Conservation (phyloP, 2,888 invertebrate species). For the Germaria angustata region DNA sequence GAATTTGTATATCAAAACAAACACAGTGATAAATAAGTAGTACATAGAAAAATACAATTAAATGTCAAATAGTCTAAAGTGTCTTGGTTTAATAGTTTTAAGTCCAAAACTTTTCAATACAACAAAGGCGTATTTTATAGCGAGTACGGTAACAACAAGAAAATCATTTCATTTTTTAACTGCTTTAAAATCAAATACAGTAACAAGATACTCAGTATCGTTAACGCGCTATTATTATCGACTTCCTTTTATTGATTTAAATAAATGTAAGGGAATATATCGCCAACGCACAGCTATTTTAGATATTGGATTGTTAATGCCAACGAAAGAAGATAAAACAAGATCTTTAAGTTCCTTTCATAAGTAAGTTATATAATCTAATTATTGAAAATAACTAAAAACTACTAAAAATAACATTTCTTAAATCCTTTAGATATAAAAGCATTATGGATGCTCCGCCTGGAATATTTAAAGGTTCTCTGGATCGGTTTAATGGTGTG, state of each 20-base stretch:
- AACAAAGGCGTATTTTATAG: not conserved
- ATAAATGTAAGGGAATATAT: not conserved
- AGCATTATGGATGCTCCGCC: slow-evolving; percentile 73
- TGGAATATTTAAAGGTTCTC: slow-evolving; percentile 80
- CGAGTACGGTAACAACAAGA: not conserved
- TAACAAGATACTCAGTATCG: not conserved
- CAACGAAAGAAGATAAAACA: not conserved
- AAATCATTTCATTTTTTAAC: not conserved
- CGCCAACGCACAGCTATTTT: not conserved
- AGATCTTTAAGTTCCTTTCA: slow-evolving; percentile 44
- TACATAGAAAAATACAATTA: slow-evolving; percentile 35
- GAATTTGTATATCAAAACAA: not conserved
- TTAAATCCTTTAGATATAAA: slow-evolving; percentile 40
- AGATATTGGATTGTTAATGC: not conserved
- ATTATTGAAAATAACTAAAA: not conserved
- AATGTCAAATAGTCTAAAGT: slow-evolving; percentile 62
- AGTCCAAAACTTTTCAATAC: slow-evolving; percentile 31
- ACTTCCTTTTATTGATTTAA: not conserved
- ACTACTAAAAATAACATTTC: not conserved
- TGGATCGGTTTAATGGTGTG: slow-evolving; percentile 87
- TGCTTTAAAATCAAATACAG: not conserved
- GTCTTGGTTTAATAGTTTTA: slow-evolving; percentile 49
- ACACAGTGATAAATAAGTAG: not conserved
- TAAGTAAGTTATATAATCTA: slow-evolving; percentile 48
- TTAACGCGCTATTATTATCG: slow-evolving; percentile 10